A percentile compares a stretch with the other conserved stretches of the same genome.
These are phyloP conservation scores for Lochmaea crataegi DNA, from an alignment of 2,888 invertebrate species.

Conservation along the genomic window DNA sequence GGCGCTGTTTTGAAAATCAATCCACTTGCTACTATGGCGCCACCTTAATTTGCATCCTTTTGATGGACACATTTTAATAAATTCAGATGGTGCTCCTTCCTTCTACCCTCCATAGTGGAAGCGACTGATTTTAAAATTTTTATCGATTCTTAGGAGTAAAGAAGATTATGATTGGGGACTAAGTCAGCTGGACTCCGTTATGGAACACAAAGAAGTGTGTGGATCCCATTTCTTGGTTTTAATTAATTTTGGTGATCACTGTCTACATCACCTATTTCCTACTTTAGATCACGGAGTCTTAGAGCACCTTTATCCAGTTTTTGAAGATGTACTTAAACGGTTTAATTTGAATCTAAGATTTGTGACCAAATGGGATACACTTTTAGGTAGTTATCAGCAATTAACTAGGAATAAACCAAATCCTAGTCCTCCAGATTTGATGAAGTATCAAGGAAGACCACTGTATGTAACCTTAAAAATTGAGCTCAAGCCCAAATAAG, in stretches of 20 bases:
- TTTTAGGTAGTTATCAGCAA: conserved; percentile 77
- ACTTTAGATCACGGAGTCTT: conserved; percentile 83
- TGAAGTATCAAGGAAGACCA: conserved; percentile 39
- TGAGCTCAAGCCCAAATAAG: no score
- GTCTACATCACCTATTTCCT: conserved; percentile 85
- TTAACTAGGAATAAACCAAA: conserved; percentile 67
- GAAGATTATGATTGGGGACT: conserved; percentile 79
- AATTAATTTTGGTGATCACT: conserved; percentile 83
- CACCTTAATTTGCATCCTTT: no score
- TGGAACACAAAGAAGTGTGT: conserved; percentile 78
- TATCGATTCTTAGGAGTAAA: conserved; percentile 59
- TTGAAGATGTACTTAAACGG: conserved; percentile 72
- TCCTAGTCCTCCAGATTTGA: conserved; percentile 53
- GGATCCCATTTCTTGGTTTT: conserved; percentile 76
- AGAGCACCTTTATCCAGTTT: conserved; percentile 74
- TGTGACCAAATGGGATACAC: conserved; percentile 70
- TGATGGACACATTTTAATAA: no score
- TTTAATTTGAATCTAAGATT: conserved; percentile 70
- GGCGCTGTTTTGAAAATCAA: no score
- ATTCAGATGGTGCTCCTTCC: no score
- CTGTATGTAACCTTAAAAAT: no score
- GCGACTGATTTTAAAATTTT: not conserved
- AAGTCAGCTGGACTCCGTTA: conserved; percentile 79
- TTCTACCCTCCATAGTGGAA: no score
- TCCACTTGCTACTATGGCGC: no score